Base-by-base conservation (phyloP, 23 tunicate species). In the Aplidium turbinatum region DNA sequence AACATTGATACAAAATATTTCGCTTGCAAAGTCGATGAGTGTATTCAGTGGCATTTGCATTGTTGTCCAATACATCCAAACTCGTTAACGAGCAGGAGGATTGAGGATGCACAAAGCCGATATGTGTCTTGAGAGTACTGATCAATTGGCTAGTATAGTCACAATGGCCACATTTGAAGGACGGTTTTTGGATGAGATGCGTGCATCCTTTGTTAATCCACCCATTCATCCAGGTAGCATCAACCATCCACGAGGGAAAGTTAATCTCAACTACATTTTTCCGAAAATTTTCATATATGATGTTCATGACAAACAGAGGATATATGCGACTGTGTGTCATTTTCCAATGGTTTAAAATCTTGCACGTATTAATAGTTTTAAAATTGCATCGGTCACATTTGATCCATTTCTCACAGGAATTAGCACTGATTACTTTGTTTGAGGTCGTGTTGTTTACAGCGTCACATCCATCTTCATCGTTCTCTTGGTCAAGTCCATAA, bases 151-250 rank as follows among this genome's bases (percentile, higher is more conserved):
- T 2, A 36, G 23, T 3, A 36, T 19, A 65, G 5, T 6, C 3
- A 38, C 83, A 78, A 1, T 35, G 13, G 0, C 3, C 31, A 65
- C 83, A 78, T 3, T 24, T 25, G 66, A 24, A 78, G 34, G 52
- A 22, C 21, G 83, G 83, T 48, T 65, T 32, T 4, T 66, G 4
- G n/a, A 65, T 51, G 20, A 78, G 52, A 0, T 36, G 27, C n/a
- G 83, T 78, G 38, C 75, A 66, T 1, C 66, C 75, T 31, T 51
- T 18, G 39, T 78, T 78, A 13, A 78, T 66, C 75, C 75, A 78
- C 9, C 83, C 83, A 66, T 66, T 52, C 11, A 51, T 35, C 83
- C 83, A 78, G 13, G 31, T 24, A 20, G 18, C 13, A 11, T 33
- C 23, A 1, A 78, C 27, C 52, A 57, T 63, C 1, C 31, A 1